These are phyloP conservation scores for Paramacrobiotus metropolitanus DNA, from an alignment of 1,140 invertebrate genomes.

Conservation along the genomic window DNA sequence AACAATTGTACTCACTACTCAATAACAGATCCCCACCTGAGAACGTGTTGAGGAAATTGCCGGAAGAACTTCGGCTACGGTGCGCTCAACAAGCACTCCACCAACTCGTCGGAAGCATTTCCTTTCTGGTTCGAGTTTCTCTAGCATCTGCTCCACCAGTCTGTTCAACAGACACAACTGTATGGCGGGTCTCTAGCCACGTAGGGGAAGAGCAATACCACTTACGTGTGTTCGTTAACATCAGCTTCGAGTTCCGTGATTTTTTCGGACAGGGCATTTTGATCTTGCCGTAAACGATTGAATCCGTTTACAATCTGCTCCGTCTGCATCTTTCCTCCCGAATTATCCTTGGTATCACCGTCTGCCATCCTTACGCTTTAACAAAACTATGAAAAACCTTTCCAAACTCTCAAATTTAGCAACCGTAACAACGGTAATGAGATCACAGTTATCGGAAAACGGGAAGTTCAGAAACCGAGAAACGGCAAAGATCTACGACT, in stretches of 20 bases:
- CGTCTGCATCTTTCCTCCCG: background rate
- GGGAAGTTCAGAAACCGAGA: no score
- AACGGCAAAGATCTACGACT: no score
- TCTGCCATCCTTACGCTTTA: background rate
- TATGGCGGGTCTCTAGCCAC: no score
- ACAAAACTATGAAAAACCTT: no score
- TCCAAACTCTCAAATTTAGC: no score
- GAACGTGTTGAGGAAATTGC: slow-evolving; percentile 54
- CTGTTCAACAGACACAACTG: slow-evolving; percentile 31
- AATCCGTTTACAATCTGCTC: slow-evolving; percentile 67
- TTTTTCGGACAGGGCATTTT: slow-evolving; percentile 56
- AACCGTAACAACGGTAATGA: no score
- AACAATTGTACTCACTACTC: no score
- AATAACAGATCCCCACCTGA: no score
- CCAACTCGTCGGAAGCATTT: slow-evolving; percentile 84
- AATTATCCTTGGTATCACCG: background rate
- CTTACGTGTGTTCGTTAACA: slow-evolving; percentile 80
- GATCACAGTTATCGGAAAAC: no score
- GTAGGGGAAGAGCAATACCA: slow-evolving; percentile 13
- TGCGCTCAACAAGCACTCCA: slow-evolving; percentile 70
- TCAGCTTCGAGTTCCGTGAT: slow-evolving; percentile 73
- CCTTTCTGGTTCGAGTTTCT: slow-evolving; percentile 52
- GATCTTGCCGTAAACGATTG: slow-evolving; percentile 58
- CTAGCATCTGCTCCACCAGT: slow-evolving; percentile 75
- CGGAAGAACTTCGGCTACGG: slow-evolving; percentile 69